Conservation (phyloP, 37 sponge, comb jelly and placozoan genomes). For the Geodia barretti region DNA sequence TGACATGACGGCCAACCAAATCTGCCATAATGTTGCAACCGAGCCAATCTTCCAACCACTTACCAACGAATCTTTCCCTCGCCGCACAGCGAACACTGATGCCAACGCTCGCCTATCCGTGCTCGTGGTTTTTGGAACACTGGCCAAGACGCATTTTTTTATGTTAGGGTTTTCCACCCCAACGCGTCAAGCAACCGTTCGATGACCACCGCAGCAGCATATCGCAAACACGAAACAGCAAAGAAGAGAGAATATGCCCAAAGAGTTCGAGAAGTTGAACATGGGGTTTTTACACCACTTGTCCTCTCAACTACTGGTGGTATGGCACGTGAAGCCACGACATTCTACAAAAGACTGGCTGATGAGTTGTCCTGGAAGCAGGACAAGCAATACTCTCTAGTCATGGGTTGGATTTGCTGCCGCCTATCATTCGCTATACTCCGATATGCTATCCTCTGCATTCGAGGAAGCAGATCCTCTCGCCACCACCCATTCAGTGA, state of each 20-base stretch:
- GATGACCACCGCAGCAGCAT: not conserved
- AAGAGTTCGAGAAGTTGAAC: constrained; percentile 2
- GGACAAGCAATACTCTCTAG: not conserved
- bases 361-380: not conserved
- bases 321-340: not conserved
- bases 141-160: constrained; percentile 2
- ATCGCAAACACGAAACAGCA: not conserved
- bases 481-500: too few species aligned
- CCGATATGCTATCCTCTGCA: not conserved
- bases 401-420: not conserved
- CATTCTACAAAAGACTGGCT: not conserved
- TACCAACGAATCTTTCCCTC: not conserved
- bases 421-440: not conserved
- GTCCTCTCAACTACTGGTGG: constrained; percentile 4
- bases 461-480: not conserved
- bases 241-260: constrained; percentile 13
- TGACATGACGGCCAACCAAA: not conserved
- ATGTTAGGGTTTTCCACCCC: constrained; percentile 14
- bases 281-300: not conserved
- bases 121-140: constrained; percentile 5
- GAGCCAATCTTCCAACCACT: constrained; percentile 33
- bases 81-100: constrained; percentile 2
- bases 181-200: not conserved
- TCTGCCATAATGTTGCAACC: constrained; percentile 16
- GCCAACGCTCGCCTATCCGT: not conserved